Base-by-base conservation (phyloP, 2,888 invertebrate species). In the Drosophila fulvimacula region DNA sequence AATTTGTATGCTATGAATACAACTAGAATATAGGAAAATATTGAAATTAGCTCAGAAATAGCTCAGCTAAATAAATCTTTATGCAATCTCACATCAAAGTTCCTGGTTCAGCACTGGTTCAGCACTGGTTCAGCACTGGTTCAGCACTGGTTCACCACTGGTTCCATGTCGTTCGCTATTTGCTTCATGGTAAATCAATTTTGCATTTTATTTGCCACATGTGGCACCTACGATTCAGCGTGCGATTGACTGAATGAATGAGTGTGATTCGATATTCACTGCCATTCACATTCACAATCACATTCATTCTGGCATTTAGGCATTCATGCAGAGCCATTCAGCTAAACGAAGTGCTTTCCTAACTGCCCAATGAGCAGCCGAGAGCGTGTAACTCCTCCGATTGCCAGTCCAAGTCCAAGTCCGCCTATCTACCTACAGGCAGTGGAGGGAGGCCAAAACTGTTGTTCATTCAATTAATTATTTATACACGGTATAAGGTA, bases 381-480 rank as follows among this genome's bases (percentile, higher is more conserved):
- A 52, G 66, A 72, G 85, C 79, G 49, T 69, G 63, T 64, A 65
- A 70, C 81, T 70, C 72, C 81, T 70, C 72, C 71, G 77, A 82
- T 76, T 76, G 62, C 68, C 44, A n/a, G n/a, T n/a, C n/a, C 34
- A 13, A 17, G n/a, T 53, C 19, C 21, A 24, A 42, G 13, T 42
- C 24, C 44, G 10, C 30, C 30, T 21, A 44, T 44, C 32, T 32
- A 9, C 49, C 32, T 32, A 49, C 49, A 30, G 32, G 41, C 6
- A 3, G 42, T 7, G 34, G 44, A 46, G 27, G 52, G 46, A 34
- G 60, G 66, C 61, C 64, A 75, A 87, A 87, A 82, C 73, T 84
- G 79, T 69, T 84, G 85, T 82, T 81, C 81, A 89, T 88, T 86
- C 85, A 85, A 89, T 86, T 88, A 89, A 86, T 88, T 89, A 86